phyloP scores from a whole-genome alignment of 2,113 vertebrate species.

The Actenoides hombroni region DNA sequence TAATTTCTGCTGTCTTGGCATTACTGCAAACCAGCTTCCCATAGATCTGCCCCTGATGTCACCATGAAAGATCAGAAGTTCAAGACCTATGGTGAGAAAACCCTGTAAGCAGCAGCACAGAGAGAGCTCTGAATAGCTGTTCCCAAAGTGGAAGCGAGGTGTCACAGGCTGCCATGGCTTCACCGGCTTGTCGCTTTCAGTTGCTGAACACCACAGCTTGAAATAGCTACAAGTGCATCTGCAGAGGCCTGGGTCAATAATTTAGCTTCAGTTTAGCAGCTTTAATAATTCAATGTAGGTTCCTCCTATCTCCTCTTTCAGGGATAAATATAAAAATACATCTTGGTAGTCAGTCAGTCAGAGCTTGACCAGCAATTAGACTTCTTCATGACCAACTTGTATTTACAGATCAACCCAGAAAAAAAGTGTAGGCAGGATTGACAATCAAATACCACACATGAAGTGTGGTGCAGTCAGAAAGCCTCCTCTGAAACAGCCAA shows the following conservation, averaged over 20 bases:
- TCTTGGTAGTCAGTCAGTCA: neutral
- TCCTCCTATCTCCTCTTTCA: neutral
- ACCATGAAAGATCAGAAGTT: neutral
- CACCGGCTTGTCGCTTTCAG: neutral
- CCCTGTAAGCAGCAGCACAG: neutral
- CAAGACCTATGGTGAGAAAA: neutral
- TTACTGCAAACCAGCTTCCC: slow-evolving; percentile 1
- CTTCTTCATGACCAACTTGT: neutral
- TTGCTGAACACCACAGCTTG: neutral
- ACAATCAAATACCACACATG: neutral
- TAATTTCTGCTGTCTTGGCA: neutral
- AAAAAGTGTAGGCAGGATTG: neutral
- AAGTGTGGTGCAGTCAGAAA: neutral
- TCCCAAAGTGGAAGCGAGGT: neutral
- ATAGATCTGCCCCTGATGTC: neutral
- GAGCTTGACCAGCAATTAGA: neutral
- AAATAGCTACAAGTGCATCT: slow-evolving; percentile 22
- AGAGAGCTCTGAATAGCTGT: neutral
- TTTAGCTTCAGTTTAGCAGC: neutral
- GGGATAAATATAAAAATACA: neutral
- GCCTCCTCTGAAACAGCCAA: neutral
- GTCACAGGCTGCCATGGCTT: neutral
- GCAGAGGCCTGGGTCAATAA: slow-evolving; percentile 15
- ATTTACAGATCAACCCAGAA: neutral
- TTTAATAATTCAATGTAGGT: neutral